A percentile compares a stretch with the other conserved stretches of the same genome.
Evolutionary conservation across 92 coral and sea anemone species (phyloP).

Genomic region (Epizoanthus rinbou): DNA sequence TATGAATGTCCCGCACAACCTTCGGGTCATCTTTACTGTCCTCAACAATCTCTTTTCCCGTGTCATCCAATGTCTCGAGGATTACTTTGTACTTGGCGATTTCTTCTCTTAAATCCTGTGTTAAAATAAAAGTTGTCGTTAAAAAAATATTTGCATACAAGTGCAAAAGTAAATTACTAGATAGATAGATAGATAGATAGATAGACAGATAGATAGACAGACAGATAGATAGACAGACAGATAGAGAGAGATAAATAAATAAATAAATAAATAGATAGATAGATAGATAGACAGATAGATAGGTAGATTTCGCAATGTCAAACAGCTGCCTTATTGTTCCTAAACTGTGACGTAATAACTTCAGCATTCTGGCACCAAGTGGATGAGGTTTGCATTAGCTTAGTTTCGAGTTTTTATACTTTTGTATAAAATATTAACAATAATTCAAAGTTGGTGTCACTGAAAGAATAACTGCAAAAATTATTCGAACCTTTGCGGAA

Average conservation of each 20-base stretch:
- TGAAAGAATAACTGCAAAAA: background rate
- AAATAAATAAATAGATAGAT: too few relatives aligned
- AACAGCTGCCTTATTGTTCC: too few relatives aligned
- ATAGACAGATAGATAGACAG: too few relatives aligned
- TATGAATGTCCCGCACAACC: conserved; percentile 92
- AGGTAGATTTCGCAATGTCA: too few relatives aligned
- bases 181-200: too few relatives aligned
- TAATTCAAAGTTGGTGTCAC: background rate
- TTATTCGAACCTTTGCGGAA: background rate
- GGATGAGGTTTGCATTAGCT: background rate
- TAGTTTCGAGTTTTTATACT: background rate
- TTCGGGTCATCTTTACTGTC: conserved; percentile 85
- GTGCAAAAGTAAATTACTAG: background rate
- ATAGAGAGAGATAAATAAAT: too few relatives aligned
- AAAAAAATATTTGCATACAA: background rate
- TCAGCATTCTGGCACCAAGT: background rate
- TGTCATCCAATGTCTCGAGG: conserved; percentile 80
- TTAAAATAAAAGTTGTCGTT: background rate
- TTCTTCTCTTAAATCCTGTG: conserved; percentile 82
- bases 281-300: too few relatives aligned
- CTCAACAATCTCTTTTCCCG: conserved; percentile 84
- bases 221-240: too few relatives aligned
- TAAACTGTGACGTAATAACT: background rate
- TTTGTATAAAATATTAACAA: background rate
- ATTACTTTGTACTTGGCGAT: conserved; percentile 73